Base-by-base conservation (phyloP, 2,113 vertebrate genomes). In the Blennius ocellaris region DNA sequence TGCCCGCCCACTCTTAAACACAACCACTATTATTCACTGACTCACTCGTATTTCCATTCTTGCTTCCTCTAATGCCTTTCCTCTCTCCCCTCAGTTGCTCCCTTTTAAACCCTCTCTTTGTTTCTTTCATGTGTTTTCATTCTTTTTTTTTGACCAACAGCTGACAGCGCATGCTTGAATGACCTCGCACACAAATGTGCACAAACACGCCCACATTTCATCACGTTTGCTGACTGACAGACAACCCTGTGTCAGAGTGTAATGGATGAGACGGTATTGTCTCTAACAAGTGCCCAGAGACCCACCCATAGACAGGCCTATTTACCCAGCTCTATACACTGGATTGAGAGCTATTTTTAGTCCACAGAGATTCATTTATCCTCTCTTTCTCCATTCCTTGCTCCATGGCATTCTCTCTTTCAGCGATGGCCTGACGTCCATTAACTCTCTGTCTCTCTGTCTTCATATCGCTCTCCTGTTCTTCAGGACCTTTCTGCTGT, bases 261-360 rank as follows among this genome's bases (percentile, higher is more conserved):
- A 87, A 87, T 82, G 69, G 80, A 84, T 85, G 81, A 78, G 72
- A 73, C 53, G 17, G 45, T 15, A 65, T 86, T 73, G 81, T 85
- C 70, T 85, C 71, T 81, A 92, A 90, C 82, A 87, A 90, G 84
- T 90, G 83, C 75, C 87, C 79, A 80, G 87, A 85, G 87, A 90
- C 86, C 70, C 69, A 64, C 69, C 73, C 74, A 71, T n/a, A 89
- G 80, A 85, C 78, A 72, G 62, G 59, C 73, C 84, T 90, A 79
- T 91, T 91, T 89, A 91, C 83, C 58, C 82, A 73, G 64, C 77
- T 50, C 59, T 30, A 62, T 75, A 45, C 64, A 49, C 40, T 81
- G 78, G 86, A 89, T 79, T 71, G 62, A 57, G 55, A 0, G 65
- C 84, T 92, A 90, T 90, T 87, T 88, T 81, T 89, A 88, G 87